Evolutionary conservation across 2,113 vertebrate species (phyloP).

Genomic region (Coptodon bakossiorum): DNA sequence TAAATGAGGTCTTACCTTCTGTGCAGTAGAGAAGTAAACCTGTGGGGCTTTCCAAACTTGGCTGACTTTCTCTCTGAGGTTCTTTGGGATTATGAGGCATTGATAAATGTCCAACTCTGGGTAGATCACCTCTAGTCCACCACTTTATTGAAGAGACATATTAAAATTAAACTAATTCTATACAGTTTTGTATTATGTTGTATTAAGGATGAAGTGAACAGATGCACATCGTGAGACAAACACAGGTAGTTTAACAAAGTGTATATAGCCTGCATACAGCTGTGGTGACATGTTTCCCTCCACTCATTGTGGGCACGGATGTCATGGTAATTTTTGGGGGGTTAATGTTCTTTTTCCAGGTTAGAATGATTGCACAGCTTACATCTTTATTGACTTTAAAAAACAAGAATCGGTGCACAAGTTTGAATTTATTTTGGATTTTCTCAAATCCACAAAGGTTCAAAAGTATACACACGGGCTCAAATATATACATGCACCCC

Average conservation of each 20-base stretch:
- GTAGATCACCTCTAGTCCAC: conserved; percentile 53
- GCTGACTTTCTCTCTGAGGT: conserved; percentile 60
- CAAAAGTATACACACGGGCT: background rate
- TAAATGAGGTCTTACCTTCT: conserved; percentile 46
- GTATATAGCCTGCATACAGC: background rate
- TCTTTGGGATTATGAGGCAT: conserved; percentile 45
- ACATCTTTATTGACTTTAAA: background rate
- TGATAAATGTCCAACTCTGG: conserved; percentile 48
- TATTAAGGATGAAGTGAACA: background rate
- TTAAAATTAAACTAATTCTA: background rate
- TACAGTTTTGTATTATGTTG: background rate
- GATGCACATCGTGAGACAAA: background rate
- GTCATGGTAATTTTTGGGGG: background rate
- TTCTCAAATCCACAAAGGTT: background rate
- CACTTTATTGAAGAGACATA: conserved; percentile 44
- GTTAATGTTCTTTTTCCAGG: background rate
- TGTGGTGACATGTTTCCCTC: background rate
- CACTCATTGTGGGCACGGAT: background rate
- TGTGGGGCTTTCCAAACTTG: conserved; percentile 53
- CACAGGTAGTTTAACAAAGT: background rate
- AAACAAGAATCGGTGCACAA: background rate
- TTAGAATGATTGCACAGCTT: background rate
- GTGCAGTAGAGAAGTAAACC: conserved; percentile 33
- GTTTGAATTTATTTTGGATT: background rate
- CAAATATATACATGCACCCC: background rate